Conservation (phyloP, 2,113 vertebrate species). For the Strix aluco region DNA sequence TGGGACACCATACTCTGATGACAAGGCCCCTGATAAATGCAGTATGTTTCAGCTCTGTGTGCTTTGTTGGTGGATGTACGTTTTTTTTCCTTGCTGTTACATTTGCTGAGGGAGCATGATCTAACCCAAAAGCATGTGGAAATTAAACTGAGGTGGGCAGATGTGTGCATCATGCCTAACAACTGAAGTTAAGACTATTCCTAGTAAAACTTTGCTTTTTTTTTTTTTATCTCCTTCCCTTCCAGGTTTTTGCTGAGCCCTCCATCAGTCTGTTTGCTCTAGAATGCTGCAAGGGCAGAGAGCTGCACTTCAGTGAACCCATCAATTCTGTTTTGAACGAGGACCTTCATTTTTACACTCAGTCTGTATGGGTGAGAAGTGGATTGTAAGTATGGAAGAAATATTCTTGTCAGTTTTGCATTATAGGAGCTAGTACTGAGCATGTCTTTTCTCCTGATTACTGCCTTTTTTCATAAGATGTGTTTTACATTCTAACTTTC, state of each 20-base stretch:
- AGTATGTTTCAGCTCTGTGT: background rate
- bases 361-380: slow-evolving; percentile 82
- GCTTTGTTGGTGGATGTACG: background rate
- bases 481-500: background rate
- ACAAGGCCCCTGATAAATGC: background rate
- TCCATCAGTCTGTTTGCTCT: slow-evolving; percentile 82
- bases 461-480: background rate
- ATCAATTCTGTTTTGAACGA: slow-evolving; percentile 74
- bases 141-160: background rate
- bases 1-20: background rate
- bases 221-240: background rate
- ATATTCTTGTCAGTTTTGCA: background rate
- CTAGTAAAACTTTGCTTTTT: background rate
- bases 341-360: slow-evolving; percentile 79
- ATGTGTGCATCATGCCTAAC: background rate
- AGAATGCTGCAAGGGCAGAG: slow-evolving; percentile 83
- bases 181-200: background rate
- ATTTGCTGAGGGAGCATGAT: background rate
- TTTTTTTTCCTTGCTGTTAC: background rate
- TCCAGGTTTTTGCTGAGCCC: slow-evolving; percentile 83
- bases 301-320: slow-evolving; percentile 73
- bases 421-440: background rate
- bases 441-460: background rate
- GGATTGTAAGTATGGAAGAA: slow-evolving; percentile 79
- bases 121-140: background rate